Conservation (phyloP, 1,140 invertebrate species). For the Eciton burchellii region DNA sequence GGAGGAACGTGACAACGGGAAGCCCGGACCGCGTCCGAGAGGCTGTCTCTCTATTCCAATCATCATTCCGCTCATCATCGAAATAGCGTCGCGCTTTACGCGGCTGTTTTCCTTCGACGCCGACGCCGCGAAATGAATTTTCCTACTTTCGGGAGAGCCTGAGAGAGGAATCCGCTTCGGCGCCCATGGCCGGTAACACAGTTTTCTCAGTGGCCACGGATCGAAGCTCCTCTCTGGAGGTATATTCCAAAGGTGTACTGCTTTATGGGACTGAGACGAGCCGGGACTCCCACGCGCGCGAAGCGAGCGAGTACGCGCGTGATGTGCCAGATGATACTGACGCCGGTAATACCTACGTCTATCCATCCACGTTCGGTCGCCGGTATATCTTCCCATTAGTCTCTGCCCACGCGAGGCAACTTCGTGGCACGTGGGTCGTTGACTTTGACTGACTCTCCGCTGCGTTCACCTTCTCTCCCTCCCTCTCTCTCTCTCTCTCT, state of each 20-base stretch:
- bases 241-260: constrained; percentile 66
- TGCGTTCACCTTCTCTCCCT: constrained; percentile 44
- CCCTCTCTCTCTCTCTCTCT: constrained; percentile 17
- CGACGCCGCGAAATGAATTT: constrained; percentile 13
- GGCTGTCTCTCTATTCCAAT: constrained; percentile 39
- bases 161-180: constrained; percentile 7
- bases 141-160: background rate
- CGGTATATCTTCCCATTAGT: constrained; percentile 78
- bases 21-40: background rate
- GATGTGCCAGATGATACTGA: constrained; percentile 75
- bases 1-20: too few relatives aligned
- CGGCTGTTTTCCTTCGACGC: background rate
- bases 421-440: constrained; percentile 75
- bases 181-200: constrained; percentile 68
- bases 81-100: constrained; percentile 48
- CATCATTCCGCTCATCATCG: constrained; percentile 30
- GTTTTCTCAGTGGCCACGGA: constrained; percentile 69
- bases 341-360: constrained; percentile 74
- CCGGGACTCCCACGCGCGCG: constrained; percentile 50
- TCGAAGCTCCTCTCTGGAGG: constrained; percentile 44
- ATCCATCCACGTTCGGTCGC: constrained; percentile 74
- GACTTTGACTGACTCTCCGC: constrained; percentile 75
- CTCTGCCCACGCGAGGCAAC: constrained; percentile 73
- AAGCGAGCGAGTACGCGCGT: constrained; percentile 54
- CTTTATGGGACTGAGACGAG: constrained; percentile 74